Conservation (phyloP, 2,797 vertebrate genomes). For the Brotula barbata region DNA sequence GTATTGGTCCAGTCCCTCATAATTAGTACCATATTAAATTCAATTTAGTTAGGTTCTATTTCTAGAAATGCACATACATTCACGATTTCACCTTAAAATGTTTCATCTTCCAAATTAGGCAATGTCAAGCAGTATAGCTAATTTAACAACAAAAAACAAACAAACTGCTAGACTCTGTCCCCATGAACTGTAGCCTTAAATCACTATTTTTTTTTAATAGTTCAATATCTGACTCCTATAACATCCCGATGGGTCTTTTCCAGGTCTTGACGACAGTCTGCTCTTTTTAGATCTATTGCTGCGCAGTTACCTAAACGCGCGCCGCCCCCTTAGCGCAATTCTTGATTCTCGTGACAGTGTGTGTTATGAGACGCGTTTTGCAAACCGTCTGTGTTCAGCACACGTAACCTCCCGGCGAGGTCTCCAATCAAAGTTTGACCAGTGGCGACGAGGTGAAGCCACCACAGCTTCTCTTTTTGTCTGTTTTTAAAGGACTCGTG, state of each 20-base stretch:
- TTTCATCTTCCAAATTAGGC: too few species aligned
- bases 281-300: not conserved
- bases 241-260: fast-evolving
- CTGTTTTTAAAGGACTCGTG: not conserved
- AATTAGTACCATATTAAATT: too few species aligned
- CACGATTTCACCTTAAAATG: too few species aligned
- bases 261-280: fast-evolving
- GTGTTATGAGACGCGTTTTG: slow-evolving; percentile 66
- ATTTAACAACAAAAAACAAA: too few species aligned
- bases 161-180: too few species aligned
- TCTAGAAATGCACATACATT: too few species aligned
- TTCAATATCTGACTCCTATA: not conserved
- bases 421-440: too few species aligned
- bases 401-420: slow-evolving; percentile 24
- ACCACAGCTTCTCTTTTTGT: not conserved
- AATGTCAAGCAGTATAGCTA: too few species aligned
- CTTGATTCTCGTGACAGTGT: not conserved
- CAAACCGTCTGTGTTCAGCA: slow-evolving; percentile 3
- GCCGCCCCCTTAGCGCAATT: slow-evolving; percentile 34
- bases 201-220: too few species aligned
- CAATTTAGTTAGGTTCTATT: too few species aligned
- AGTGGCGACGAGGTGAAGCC: not conserved
- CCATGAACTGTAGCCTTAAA: too few species aligned
- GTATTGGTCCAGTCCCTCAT: too few species aligned
- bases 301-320: slow-evolving; percentile 21